A percentile compares a stretch with the other conserved stretches of the same genome.
phyloP scores from a whole-genome alignment of 1,140 invertebrate genomes.

The Eumaeus atala region DNA sequence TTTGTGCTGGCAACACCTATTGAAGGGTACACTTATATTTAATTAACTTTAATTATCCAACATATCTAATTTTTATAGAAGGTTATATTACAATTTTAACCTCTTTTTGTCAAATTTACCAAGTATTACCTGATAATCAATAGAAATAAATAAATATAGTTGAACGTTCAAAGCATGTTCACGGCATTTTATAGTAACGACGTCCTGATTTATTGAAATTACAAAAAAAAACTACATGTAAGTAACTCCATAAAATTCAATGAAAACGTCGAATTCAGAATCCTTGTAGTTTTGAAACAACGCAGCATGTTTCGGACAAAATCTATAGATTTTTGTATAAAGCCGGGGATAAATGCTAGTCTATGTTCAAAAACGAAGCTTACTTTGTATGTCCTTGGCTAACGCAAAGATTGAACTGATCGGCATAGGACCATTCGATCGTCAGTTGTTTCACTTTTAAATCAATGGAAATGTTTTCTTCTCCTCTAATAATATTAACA shows the following conservation, averaged over 20 bases:
- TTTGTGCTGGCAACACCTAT: background rate
- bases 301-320: too few relatives aligned
- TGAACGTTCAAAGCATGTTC: slow-evolving; percentile 1
- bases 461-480: too few relatives aligned
- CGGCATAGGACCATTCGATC: too few relatives aligned
- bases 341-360: too few relatives aligned
- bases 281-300: too few relatives aligned
- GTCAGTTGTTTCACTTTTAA: too few relatives aligned
- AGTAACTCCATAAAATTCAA: background rate
- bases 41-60: slow-evolving; percentile 4
- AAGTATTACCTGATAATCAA: background rate
- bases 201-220: background rate
- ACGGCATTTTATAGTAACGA: slow-evolving; percentile 1
- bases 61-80: slow-evolving; percentile 10
- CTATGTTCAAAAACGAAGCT: too few relatives aligned
- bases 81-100: slow-evolving; percentile 1
- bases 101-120: slow-evolving; percentile 5
- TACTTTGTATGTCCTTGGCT: too few relatives aligned
- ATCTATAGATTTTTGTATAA: too few relatives aligned
- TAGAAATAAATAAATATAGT: slow-evolving; percentile 1
- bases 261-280: too few relatives aligned
- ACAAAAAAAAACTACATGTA: background rate
- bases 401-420: too few relatives aligned
- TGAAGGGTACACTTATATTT: slow-evolving; percentile 6
- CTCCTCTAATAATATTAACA: too few relatives aligned